A percentile compares a stretch with the other conserved stretches of the same genome.
Conservation (phyloP, 64 coral and sea anemone genomes). For the Dendrophyllia cribrosa region DNA sequence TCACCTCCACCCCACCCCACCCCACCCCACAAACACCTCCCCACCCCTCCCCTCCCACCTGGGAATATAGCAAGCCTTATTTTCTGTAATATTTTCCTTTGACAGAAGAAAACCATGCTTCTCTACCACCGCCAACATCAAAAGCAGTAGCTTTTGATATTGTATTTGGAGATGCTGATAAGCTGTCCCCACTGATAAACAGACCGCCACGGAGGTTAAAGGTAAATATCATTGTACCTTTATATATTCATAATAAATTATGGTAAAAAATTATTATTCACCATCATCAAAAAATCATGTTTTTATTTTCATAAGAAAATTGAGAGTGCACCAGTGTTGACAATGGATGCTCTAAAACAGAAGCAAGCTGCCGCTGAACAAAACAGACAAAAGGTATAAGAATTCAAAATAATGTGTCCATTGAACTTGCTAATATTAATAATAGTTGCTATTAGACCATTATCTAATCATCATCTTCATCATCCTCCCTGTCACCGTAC, state of each 20-base stretch:
- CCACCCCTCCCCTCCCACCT: too few relatives aligned
- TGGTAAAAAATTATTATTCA: too few relatives aligned
- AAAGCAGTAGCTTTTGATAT: slow-evolving; percentile 74
- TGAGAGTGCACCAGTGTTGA: slow-evolving; percentile 79
- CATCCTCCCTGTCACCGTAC: too few relatives aligned
- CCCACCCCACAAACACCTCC: too few relatives aligned
- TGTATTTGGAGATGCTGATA: slow-evolving; percentile 23
- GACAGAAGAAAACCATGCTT: background rate
- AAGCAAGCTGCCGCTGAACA: slow-evolving; percentile 89
- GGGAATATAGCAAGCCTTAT: too few relatives aligned
- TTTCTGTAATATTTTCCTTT: background rate
- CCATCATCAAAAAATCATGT: background rate
- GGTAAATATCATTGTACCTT: background rate
- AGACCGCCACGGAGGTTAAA: slow-evolving; percentile 55
- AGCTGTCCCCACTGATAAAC: background rate
- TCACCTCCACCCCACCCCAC: too few relatives aligned
- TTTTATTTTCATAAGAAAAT: slow-evolving; percentile 71
- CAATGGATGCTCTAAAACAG: slow-evolving; percentile 82
- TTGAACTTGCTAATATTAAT: background rate
- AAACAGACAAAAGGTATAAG: slow-evolving; percentile 89
- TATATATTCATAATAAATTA: too few relatives aligned
- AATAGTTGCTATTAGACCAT: too few relatives aligned
- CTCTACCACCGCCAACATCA: background rate
- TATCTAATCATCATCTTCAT: too few relatives aligned
- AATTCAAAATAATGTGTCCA: background rate